Evolutionary conservation across 1,140 invertebrate genomes (phyloP), one percentile per base, ranked within the genome.

Genomic region (Drosophila kohkoa): DNA sequence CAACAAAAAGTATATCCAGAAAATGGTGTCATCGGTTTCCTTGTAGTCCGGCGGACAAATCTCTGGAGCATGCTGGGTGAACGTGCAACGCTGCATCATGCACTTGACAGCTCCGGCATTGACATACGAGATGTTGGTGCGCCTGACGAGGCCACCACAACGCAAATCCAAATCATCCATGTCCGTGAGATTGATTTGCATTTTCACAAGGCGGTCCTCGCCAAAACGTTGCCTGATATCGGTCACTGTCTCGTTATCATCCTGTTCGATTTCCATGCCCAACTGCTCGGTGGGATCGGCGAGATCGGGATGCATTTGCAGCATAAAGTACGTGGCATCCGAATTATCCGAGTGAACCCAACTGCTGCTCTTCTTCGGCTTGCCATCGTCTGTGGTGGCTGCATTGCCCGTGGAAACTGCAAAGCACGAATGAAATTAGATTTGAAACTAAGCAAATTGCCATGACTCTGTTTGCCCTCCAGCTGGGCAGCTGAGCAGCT

Each of bases 1-100:
- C 10, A 97, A 77, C 32, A 95, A 90, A 85, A 97, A 97, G 90
- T 97, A 97, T 51, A 96, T 94, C 94, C 96, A 97, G 82, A 97
- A 97, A 10, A 95, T 96, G 62, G 94, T 94, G 75, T 96, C 95
- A 69, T 96, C 95, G 62, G 94, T 95, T 77, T 96, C 94, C 86
- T 95, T 95, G 80, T 95, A 96, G 86, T 96, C 95, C 1, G 95
- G 95, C 13, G 96, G 95, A 87, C 96, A 96, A 28, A 96, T 94
- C 79, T 96, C 95, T 8, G 95, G 95, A 13, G 95, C 95, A 73
- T 95, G 95, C 82, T 93, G 92, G 78, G 80, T 81, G 11, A 93
- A 92, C 5, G 94, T 93, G 90, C 96, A 96, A 87, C 95, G 95
- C 82, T 96, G 95, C 30, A 96, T 94, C 94, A 96, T 96, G 79